These are phyloP conservation scores for Ectemnius continuus DNA, from an alignment of 2,888 invertebrate genomes.

Conservation along the genomic window DNA sequence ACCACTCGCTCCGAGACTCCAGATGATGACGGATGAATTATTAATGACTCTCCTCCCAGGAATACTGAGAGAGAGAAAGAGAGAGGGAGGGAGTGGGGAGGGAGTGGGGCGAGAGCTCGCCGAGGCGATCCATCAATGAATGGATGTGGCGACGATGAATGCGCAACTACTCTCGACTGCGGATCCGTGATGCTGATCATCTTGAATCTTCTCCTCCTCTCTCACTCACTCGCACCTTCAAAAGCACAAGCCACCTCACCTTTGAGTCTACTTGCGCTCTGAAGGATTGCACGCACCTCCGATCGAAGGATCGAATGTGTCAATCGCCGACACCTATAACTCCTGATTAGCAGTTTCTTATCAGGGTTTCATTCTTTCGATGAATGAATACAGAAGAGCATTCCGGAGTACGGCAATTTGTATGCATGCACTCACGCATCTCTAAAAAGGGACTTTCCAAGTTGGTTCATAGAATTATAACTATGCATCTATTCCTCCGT, in stretches of 20 bases:
- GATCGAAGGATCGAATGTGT: no score
- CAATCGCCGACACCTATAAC: no score
- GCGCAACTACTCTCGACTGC: constrained; percentile 29
- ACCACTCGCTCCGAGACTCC: constrained; percentile 17
- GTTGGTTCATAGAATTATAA: no score
- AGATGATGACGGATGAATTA: constrained; percentile 76
- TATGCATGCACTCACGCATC: no score
- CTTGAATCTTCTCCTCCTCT: neutral
- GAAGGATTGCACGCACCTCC: neutral
- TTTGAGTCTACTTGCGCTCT: neutral
- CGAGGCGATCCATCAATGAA: constrained; percentile 52
- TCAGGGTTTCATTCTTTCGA: no score
- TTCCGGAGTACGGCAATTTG: no score
- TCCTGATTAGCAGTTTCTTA: no score
- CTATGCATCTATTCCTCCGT: no score
- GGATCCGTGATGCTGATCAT: neutral
- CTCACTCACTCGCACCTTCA: neutral
- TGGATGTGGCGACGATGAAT: constrained; percentile 25
- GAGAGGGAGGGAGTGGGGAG: constrained; percentile 10
- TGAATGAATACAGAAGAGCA: no score
- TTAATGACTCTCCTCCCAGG: constrained; percentile 64
- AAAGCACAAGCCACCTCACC: neutral
- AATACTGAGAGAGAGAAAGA: no score
- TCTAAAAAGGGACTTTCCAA: no score
- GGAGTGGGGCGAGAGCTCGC: constrained; percentile 1